Evolutionary conservation across 2,113 vertebrate genomes (phyloP).

Genomic region (Pipa parva): DNA sequence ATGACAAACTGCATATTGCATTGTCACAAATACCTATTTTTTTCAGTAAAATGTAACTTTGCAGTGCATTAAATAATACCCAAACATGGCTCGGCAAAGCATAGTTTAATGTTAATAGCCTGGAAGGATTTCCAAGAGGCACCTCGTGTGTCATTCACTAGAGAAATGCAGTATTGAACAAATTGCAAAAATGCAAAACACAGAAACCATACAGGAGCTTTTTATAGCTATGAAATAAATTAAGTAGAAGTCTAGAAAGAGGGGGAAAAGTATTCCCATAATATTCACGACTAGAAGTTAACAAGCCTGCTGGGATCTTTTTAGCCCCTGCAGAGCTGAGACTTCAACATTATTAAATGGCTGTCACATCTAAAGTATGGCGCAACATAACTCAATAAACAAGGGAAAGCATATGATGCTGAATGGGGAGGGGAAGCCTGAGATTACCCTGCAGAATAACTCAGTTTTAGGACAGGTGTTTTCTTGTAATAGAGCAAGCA

Average conservation of each 20-base stretch:
- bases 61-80: not conserved
- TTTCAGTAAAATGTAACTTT: not conserved
- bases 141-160: slow-evolving; percentile 41
- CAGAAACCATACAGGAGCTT: slow-evolving; percentile 45
- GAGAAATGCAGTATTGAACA: slow-evolving; percentile 40
- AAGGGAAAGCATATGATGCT: slow-evolving; percentile 53
- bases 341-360: slow-evolving; percentile 69
- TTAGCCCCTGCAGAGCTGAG: slow-evolving; percentile 66
- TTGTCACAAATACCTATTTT: not conserved
- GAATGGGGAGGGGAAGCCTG: slow-evolving; percentile 45
- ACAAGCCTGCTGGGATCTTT: slow-evolving; percentile 73
- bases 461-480: slow-evolving; percentile 58
- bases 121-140: slow-evolving; percentile 32
- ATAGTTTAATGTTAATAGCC: slow-evolving; percentile 28
- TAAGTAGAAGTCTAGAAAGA: slow-evolving; percentile 59
- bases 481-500: slow-evolving; percentile 48
- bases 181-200: slow-evolving; percentile 44
- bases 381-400: slow-evolving; percentile 59
- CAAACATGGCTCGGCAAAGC: not conserved
- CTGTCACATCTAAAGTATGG: slow-evolving; percentile 59
- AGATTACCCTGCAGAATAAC: slow-evolving; percentile 49
- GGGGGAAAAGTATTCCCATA: slow-evolving; percentile 63
- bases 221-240: slow-evolving; percentile 61
- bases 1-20: not conserved
- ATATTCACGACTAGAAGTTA: slow-evolving; percentile 66